Evolutionary conservation across 1,140 invertebrate species (phyloP).

Genomic region (Drosophila neocordata): DNA sequence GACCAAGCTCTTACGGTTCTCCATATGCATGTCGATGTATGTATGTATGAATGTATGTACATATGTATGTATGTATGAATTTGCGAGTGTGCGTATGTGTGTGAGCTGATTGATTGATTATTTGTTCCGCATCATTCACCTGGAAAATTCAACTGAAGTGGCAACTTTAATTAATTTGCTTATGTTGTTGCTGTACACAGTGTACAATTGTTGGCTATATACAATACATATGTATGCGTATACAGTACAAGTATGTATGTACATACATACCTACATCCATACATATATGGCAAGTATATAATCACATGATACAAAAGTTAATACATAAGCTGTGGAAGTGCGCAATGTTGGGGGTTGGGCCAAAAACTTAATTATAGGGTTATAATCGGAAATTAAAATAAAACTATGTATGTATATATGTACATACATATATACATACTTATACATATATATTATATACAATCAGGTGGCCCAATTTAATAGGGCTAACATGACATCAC

Average conservation of each 20-base stretch:
- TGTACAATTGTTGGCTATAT: slow-evolving; percentile 38
- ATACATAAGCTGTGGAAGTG: slow-evolving; percentile 52
- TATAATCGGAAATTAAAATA: slow-evolving; percentile 46
- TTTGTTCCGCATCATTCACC: slow-evolving; percentile 82
- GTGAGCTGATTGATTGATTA: slow-evolving; percentile 81
- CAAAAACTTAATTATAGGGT: slow-evolving; percentile 42
- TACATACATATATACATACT: neutral
- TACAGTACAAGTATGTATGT: slow-evolving; percentile 1
- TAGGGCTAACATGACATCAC: slow-evolving; percentile 2
- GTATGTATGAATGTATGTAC: slow-evolving; percentile 27
- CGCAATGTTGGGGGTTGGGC: slow-evolving; percentile 5
- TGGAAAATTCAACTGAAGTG: slow-evolving; percentile 82
- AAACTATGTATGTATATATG: neutral
- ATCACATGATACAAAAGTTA: slow-evolving; percentile 31
- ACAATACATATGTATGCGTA: slow-evolving; percentile 12
- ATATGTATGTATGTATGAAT: slow-evolving; percentile 14
- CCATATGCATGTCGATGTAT: slow-evolving; percentile 5
- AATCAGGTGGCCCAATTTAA: slow-evolving; percentile 34
- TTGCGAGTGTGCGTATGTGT: slow-evolving; percentile 44
- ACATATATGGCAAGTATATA: slow-evolving; percentile 28
- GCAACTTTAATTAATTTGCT: slow-evolving; percentile 83
- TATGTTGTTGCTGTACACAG: slow-evolving; percentile 51
- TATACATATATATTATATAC: neutral
- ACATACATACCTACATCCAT: neutral
- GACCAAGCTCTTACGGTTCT: slow-evolving; percentile 20